Conservation (phyloP, 1,140 invertebrate species). For the Lepidurus packardi region DNA sequence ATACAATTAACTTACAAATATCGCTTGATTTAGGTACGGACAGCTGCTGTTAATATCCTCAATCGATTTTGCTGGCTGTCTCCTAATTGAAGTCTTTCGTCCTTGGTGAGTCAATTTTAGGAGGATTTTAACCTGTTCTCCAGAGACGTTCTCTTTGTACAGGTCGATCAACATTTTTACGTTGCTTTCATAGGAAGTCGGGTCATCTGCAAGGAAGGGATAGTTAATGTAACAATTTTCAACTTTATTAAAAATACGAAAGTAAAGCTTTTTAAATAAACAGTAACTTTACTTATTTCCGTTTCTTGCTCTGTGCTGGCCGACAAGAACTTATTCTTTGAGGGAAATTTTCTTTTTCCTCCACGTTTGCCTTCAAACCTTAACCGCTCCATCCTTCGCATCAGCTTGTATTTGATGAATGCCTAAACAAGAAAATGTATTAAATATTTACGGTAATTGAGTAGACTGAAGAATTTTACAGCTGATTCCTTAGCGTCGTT, state of each 20-base stretch:
- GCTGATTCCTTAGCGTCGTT: background rate
- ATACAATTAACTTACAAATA: background rate
- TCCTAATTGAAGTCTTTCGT: background rate
- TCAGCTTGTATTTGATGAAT: background rate
- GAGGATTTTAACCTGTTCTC: background rate
- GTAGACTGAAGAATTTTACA: background rate
- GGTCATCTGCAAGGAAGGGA: background rate
- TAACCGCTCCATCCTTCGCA: background rate
- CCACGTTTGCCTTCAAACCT: background rate
- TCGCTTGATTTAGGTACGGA: background rate
- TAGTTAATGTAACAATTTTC: background rate
- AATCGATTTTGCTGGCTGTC: background rate
- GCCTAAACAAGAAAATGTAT: background rate
- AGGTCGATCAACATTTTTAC: background rate
- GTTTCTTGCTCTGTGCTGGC: background rate
- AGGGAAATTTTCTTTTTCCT: background rate
- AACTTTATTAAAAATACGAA: background rate
- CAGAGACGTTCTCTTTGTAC: background rate
- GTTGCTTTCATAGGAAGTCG: background rate
- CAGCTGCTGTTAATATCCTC: background rate
- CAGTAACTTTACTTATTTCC: background rate
- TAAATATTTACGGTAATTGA: background rate
- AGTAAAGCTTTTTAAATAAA: too few species aligned
- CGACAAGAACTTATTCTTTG: background rate
- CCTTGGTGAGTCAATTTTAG: background rate